A percentile compares a stretch with the other conserved stretches of the same genome.
Evolutionary conservation across 2,797 vertebrate species (phyloP).

Genomic region (Tokudaia muenninki): DNA sequence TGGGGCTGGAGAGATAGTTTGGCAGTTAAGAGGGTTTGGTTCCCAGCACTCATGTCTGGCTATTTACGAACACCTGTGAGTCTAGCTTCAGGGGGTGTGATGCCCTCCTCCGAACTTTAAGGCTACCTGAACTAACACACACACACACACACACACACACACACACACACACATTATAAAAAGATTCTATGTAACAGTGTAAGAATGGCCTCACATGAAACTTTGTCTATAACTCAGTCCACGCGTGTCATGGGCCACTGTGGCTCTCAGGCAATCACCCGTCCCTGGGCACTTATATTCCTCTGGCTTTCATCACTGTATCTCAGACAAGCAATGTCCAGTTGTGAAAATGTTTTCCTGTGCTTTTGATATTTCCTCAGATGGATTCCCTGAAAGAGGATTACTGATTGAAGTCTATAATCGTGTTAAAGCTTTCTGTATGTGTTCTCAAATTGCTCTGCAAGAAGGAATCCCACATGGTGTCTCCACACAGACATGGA

Average conservation of each 20-base stretch:
- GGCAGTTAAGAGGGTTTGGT: not conserved
- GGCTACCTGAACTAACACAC: not conserved
- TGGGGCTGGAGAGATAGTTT: not conserved
- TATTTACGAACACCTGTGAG: not conserved
- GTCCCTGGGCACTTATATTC: not conserved
- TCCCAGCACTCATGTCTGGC: not conserved
- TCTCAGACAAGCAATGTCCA: not conserved
- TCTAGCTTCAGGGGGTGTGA: not conserved
- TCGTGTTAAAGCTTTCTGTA: not conserved
- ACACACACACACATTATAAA: not conserved
- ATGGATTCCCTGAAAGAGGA: not conserved
- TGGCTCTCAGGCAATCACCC: accelerated
- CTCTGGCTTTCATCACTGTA: not conserved
- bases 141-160: not conserved
- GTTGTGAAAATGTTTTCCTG: not conserved
- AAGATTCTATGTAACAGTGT: not conserved
- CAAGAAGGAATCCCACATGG: not conserved
- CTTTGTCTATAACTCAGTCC: not conserved
- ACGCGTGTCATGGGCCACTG: accelerated
- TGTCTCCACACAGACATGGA: not conserved
- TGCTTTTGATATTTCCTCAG: not conserved
- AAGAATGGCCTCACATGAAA: not conserved
- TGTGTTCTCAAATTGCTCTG: not conserved
- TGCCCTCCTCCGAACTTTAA: not conserved
- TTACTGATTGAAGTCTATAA: not conserved